Percentiles rank a stretch among this genome's conserved stretches.
Conservation (phyloP, 2,113 vertebrate species). For the Nothoprocta perdicaria region DNA sequence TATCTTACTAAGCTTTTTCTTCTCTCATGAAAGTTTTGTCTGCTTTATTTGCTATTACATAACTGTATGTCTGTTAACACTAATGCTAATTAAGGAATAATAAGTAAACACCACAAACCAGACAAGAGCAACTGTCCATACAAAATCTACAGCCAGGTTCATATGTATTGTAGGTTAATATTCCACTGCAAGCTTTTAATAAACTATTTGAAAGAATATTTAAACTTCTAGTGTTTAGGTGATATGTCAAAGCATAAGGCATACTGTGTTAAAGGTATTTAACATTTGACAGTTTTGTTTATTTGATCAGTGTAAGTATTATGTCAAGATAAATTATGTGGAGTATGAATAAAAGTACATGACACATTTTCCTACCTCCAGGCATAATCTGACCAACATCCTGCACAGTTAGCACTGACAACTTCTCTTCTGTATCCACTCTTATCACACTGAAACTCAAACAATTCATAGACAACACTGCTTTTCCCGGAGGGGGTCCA, state of each 20-base stretch:
- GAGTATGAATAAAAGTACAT: background rate
- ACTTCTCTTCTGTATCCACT: conserved; percentile 93
- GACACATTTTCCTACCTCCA: conserved; percentile 82
- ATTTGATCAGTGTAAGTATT: background rate
- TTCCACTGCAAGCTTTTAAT: background rate
- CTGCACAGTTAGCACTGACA: conserved; percentile 94
- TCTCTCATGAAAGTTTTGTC: background rate
- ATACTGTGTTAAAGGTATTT: background rate
- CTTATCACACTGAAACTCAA: conserved; percentile 92
- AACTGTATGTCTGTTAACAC: background rate
- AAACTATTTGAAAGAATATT: background rate
- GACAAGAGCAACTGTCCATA: background rate
- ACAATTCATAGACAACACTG: conserved; percentile 92
- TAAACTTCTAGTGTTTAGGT: background rate
- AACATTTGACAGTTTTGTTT: background rate
- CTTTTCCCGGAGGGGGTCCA: conserved; percentile 91
- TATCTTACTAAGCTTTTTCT: background rate
- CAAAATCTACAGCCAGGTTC: background rate
- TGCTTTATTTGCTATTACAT: background rate
- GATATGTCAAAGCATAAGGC: background rate
- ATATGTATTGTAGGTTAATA: background rate
- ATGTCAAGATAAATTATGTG: background rate
- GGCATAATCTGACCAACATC: conserved; percentile 96
- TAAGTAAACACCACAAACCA: background rate
- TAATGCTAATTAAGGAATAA: background rate